Evolutionary conservation across 1,140 invertebrate species (phyloP).

Genomic region (Drosophila nigromelanica): DNA sequence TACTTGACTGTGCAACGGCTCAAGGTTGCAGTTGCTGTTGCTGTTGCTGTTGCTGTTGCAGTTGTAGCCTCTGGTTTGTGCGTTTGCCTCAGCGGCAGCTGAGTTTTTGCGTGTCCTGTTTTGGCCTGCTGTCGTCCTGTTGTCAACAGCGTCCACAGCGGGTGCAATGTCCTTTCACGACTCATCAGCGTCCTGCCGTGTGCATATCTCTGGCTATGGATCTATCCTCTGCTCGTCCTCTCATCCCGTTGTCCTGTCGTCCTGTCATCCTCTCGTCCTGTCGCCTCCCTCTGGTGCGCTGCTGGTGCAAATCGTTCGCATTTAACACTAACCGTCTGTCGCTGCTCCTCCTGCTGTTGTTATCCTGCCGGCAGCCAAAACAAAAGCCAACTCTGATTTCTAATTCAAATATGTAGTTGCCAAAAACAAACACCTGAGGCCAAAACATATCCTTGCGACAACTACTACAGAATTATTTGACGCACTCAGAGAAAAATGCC

Average conservation of each 20-base stretch:
- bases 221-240: conserved; percentile 22
- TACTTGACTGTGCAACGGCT: conserved; percentile 5
- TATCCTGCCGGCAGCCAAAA: conserved; percentile 23
- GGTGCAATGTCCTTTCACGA: conserved; percentile 58
- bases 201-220: conserved; percentile 46
- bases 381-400: conserved; percentile 19
- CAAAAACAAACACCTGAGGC: conserved; percentile 37
- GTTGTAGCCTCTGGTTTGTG: conserved; percentile 10
- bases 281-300: conserved; percentile 61
- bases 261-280: conserved; percentile 3
- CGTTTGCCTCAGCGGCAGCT: conserved; percentile 9
- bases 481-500: background rate
- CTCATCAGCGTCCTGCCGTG: conserved; percentile 70
- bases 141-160: conserved; percentile 56
- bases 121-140: conserved; percentile 59
- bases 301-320: conserved; percentile 76
- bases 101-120: conserved; percentile 26
- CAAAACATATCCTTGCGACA: background rate
- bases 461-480: background rate
- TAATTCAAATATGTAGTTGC: conserved; percentile 17
- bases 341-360: conserved; percentile 21
- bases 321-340: conserved; percentile 69
- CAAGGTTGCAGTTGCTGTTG: conserved; percentile 24
- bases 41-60: background rate
- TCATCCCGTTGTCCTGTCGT: background rate